Percentiles rank a stretch among this genome's conserved stretches.
These are phyloP conservation scores for Piezodorus guildinii DNA, from an alignment of 1,140 invertebrate genomes.

Conservation along the genomic window DNA sequence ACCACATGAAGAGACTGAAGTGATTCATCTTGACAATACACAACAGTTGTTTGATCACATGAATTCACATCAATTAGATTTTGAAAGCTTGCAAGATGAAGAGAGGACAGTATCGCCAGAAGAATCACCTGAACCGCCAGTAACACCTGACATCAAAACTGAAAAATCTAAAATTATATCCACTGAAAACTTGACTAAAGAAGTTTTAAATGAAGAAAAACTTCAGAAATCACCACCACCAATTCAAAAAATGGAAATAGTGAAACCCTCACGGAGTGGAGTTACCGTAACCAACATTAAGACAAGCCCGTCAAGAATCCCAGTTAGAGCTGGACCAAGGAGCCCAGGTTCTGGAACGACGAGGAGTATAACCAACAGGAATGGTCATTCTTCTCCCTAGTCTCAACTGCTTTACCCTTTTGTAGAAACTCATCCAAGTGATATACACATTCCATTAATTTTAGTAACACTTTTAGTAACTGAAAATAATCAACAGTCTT, in stretches of 20 bases:
- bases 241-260: background rate
- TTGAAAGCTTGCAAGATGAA: background rate
- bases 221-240: background rate
- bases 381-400: constrained; percentile 22
- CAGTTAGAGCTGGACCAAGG: constrained; percentile 19
- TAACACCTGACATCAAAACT: background rate
- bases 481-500: background rate
- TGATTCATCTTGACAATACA: constrained; percentile 16
- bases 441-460: background rate
- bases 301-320: constrained; percentile 18
- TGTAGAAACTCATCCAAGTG: too few relatives aligned
- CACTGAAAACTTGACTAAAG: background rate
- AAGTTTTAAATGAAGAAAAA: constrained; percentile 10
- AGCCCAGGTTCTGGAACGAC: constrained; percentile 19
- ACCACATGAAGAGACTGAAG: background rate
- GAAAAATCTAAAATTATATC: background rate
- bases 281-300: constrained; percentile 22
- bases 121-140: background rate
- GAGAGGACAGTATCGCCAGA: background rate
- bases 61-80: constrained; percentile 10
- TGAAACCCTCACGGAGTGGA: constrained; percentile 12
- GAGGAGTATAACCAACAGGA: constrained; percentile 16
- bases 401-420: background rate
- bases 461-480: background rate
- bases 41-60: constrained; percentile 13